Base-by-base conservation (phyloP, 2,113 vertebrate genomes). In the Chionodraco myersi region DNA sequence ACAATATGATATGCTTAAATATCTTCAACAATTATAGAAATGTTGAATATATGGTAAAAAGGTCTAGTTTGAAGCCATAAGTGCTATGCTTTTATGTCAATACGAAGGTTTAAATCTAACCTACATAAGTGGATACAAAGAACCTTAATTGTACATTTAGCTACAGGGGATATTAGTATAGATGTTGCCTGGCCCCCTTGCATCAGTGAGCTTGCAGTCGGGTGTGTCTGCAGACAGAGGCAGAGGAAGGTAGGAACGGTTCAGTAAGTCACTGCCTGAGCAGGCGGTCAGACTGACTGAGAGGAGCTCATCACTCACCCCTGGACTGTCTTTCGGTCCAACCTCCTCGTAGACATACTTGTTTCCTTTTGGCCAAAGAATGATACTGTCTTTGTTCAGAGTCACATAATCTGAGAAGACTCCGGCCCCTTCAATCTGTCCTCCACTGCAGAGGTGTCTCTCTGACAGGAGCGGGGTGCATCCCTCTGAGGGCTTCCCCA, bases 351-450 rank as follows among this genome's bases (percentile, higher is more conserved):
- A 82, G 34, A 93, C 74, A 5, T 95, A 92, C 45, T 78, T 81
- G 59, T 95, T 95, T 30, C 80, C 83, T 30, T 54, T 75, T 21
- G 84, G 68, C 51, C 77, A 84, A 13, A 83, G 18, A 12, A 89
- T n/a, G 47, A 57, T 21, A 2, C 81, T 68, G n/a, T 90, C 85
- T 21, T 77, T 89, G 79, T 86, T 94, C 44, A 96, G 81, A 65
- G 91, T 94, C 54, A 95, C 94, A 0, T 96, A 96, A 75, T 94
- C 95, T 12, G 81, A 86, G 56, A 71, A 89, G 64, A 79, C 34
- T 18, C 91, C 82, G 2, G 62, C 45, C 9, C 36, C 47, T 9
- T 77, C 52, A 2, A 18, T 70, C 59, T 45, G 77, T 15, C 69
- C 60, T 3, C 14, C 53, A 4, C 69, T 53, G 56, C 57, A 57